Percentiles rank a stretch among this genome's conserved stretches.
phyloP scores from a whole-genome alignment of 2,888 invertebrate species.

The Stratiomys singularior region DNA sequence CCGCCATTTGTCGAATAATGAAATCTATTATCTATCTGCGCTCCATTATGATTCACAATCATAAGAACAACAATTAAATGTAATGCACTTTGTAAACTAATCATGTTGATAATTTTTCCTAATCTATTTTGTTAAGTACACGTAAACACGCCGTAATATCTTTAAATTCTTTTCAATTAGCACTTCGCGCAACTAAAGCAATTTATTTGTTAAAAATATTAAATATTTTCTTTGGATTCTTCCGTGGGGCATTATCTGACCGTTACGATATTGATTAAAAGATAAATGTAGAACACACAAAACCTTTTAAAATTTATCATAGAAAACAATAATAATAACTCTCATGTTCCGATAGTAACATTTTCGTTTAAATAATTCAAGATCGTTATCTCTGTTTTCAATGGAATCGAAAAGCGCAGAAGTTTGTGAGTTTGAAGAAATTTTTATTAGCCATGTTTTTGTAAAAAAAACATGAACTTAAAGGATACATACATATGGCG shows the following conservation, averaged over 20 bases:
- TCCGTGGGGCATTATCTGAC: too few relatives aligned
- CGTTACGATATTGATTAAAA: too few relatives aligned
- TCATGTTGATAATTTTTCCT: conserved; percentile 10
- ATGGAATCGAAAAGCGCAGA: too few relatives aligned
- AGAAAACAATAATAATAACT: conserved; percentile 26
- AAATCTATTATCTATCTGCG: conserved; percentile 46
- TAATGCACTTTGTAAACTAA: conserved; percentile 31
- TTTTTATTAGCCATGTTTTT: too few relatives aligned
- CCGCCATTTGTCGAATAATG: conserved; percentile 44
- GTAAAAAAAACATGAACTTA: too few relatives aligned
- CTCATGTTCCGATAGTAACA: background rate
- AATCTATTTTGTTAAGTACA: conserved; percentile 6
- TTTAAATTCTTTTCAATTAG: background rate
- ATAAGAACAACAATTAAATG: conserved; percentile 10
- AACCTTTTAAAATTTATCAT: conserved; percentile 15
- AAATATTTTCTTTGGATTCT: too few relatives aligned
- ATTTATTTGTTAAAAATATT: too few relatives aligned
- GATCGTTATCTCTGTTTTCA: too few relatives aligned
- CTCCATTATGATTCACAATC: conserved; percentile 24
- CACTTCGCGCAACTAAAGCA: background rate
- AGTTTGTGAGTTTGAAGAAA: too few relatives aligned
- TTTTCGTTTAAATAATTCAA: too few relatives aligned
- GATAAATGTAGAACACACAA: background rate
- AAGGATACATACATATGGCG: too few relatives aligned
- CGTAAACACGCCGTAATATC: background rate